Base-by-base conservation (phyloP, 2,797 vertebrate species). In the Poliocrania exsul region DNA sequence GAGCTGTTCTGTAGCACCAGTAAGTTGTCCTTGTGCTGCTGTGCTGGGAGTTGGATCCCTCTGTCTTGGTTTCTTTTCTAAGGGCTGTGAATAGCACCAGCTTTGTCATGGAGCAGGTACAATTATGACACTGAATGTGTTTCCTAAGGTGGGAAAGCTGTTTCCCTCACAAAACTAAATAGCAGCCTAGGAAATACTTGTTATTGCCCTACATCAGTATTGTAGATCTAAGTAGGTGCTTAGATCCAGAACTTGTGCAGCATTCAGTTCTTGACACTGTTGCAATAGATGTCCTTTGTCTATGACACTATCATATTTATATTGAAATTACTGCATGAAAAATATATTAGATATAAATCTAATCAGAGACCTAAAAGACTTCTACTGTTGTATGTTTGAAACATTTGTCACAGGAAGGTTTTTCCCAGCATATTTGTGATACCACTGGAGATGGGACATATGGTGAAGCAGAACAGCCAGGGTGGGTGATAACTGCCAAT, bases 321-420 rank as follows among this genome's bases (percentile, higher is more conserved):
- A 60, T 67, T 83, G 47, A 64, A 15, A 78, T 93, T 75, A 64
- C 61, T 65, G 14, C 31, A 49, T 71, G 56, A 92, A 78, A 84
- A 87, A 44, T 88, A 31, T 24, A 82, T 85, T 35, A 69, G 33
- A 11, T 60, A 37, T 83, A 81, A 87, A 73, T 75, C 35, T 90
- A 83, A 82, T 54, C 25, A 69, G 26, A 3, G 19, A 38, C 73
- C 57, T 88, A 49, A 67, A 80, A 75, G 33, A 23, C 54, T 69
- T 80, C 38, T 44, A 44, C 65, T 53, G 13, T 89, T 94, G 69
- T 69, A 29, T 82, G 66, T 83, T 89, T 91, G 85, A 95, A 96
- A 90, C 40, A 40, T 89, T 95, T 93, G 81, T 86, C 81, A 75
- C 44, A 51, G 40, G 50, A 83, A 57, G 33, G 71, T 69, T 89